Conservation (phyloP, 1,140 invertebrate species). For the Drosophila sulfurigaster region DNA sequence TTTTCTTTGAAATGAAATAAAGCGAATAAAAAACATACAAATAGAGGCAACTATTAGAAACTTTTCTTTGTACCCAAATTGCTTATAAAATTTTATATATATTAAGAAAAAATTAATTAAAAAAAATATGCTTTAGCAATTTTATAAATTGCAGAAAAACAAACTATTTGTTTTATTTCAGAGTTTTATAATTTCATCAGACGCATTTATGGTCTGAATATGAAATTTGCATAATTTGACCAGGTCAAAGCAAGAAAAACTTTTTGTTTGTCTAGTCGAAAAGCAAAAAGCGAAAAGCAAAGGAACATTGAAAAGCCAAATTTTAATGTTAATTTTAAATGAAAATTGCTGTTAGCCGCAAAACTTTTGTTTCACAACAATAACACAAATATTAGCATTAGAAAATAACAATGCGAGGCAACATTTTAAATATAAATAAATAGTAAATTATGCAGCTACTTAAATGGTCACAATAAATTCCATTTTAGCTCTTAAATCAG, state of each 20-base stretch:
- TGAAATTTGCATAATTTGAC: slow-evolving; percentile 1
- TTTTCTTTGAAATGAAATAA: neutral
- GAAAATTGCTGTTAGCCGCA: slow-evolving; percentile 17
- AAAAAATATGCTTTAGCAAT: neutral
- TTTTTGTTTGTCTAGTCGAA: neutral
- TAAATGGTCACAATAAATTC: slow-evolving; percentile 23
- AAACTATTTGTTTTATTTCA: neutral
- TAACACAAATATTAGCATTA: slow-evolving; percentile 13
- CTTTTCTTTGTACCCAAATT: too few relatives aligned
- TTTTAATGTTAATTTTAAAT: slow-evolving; percentile 20
- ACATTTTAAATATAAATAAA: slow-evolving; percentile 42
- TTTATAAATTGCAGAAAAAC: too few relatives aligned
- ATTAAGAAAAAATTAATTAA: neutral
- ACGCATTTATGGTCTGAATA: neutral
- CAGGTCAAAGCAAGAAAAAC: slow-evolving; percentile 6
- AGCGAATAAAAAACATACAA: neutral
- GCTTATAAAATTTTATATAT: too few relatives aligned
- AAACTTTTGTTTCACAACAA: slow-evolving; percentile 23
- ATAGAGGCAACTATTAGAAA: neutral
- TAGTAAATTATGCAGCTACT: slow-evolving; percentile 43
- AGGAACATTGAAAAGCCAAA: neutral
- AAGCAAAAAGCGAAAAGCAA: neutral
- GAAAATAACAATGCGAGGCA: neutral
- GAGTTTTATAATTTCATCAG: neutral
- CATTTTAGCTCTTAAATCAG: slow-evolving; percentile 19